Evolutionary conservation across 2,113 vertebrate species (phyloP).

Genomic region (Verasper variegatus): DNA sequence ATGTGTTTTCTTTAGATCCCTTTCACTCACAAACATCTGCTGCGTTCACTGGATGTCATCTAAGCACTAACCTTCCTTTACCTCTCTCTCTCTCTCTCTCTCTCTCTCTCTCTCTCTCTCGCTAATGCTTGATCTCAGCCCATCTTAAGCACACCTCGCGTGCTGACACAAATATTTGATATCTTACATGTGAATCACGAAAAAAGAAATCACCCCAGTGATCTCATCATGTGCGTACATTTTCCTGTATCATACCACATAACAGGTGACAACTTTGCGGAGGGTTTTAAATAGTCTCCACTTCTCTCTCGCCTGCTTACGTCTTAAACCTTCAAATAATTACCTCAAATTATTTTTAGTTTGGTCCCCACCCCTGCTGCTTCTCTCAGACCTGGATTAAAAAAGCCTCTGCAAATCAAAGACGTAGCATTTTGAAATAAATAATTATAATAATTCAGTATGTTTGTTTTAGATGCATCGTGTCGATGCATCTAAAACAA

Average conservation of each 20-base stretch:
- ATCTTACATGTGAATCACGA: slow-evolving; percentile 21
- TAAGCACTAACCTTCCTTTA: slow-evolving; percentile 43
- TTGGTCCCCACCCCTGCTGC: slow-evolving; percentile 38
- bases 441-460: slow-evolving; percentile 14
- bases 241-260: slow-evolving; percentile 37
- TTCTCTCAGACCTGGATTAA: slow-evolving; percentile 59
- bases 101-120: not conserved
- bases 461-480: slow-evolving; percentile 23
- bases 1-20: slow-evolving; percentile 68
- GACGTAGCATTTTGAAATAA: slow-evolving; percentile 10
- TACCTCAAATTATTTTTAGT: slow-evolving; percentile 74
- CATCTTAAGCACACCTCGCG: slow-evolving; percentile 49
- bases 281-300: slow-evolving; percentile 65
- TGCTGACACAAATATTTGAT: slow-evolving; percentile 50
- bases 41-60: slow-evolving; percentile 61
- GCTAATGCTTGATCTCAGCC: slow-evolving; percentile 36
- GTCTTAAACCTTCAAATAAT: slow-evolving; percentile 62
- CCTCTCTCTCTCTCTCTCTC: not conserved
- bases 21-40: slow-evolving; percentile 73
- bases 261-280: slow-evolving; percentile 56
- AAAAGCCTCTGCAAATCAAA: slow-evolving; percentile 58
- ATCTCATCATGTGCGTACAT: slow-evolving; percentile 36
- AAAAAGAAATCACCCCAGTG: slow-evolving; percentile 15
- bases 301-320: slow-evolving; percentile 36
- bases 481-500: slow-evolving; percentile 22